Conservation (phyloP, 2,797 vertebrate genomes). For the Spondyliosoma cantharus region DNA sequence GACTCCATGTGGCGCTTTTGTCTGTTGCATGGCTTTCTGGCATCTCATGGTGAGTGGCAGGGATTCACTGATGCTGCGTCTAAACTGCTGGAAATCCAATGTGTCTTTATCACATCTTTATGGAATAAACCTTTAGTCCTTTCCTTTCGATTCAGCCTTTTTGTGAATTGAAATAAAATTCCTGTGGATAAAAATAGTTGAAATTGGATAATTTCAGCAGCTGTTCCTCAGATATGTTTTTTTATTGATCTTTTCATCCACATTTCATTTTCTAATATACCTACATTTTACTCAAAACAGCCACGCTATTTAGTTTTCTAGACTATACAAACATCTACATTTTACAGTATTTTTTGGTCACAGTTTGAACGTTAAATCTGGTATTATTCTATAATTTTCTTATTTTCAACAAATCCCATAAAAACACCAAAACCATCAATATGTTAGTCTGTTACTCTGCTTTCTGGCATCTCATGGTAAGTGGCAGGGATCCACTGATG, state of each 20-base stretch:
- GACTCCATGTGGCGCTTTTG: constrained; percentile 69
- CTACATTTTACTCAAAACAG: neutral
- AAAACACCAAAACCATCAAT: too few species aligned
- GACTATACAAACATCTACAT: neutral
- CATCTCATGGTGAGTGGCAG: constrained; percentile 56
- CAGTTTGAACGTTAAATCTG: neutral
- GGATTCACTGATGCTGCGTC: constrained; percentile 45
- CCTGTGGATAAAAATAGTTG: neutral
- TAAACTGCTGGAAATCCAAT: constrained; percentile 29
- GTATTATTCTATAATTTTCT: neutral
- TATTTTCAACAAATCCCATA: too few species aligned
- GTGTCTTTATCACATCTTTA: constrained; percentile 1
- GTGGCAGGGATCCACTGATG: constrained; percentile 54
- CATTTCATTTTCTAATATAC: neutral
- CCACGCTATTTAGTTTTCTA: neutral
- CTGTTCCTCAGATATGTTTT: neutral
- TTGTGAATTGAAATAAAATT: neutral
- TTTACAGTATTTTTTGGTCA: neutral
- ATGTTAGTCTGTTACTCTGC: constrained; percentile 56
- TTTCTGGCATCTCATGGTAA: constrained; percentile 55
- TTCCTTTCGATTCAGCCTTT: neutral
- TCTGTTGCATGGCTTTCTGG: constrained; percentile 64
- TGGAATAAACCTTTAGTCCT: constrained; percentile 13
- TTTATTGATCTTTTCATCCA: neutral
- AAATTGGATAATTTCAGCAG: neutral